These are phyloP conservation scores for Lepetodrilus schrolli DNA, from an alignment of 2,888 invertebrate genomes.

Conservation along the genomic window DNA sequence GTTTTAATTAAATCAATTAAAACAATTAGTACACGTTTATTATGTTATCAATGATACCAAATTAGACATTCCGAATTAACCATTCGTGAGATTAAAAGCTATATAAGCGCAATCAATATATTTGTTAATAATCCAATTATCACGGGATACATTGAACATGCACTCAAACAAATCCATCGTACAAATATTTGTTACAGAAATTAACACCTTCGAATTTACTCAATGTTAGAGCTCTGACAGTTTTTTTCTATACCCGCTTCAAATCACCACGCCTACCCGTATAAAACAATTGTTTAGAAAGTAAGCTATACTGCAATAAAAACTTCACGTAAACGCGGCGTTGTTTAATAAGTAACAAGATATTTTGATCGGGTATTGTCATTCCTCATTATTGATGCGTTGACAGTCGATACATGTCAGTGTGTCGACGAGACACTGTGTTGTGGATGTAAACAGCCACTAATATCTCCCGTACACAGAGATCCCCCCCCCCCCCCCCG, in stretches of 20 bases:
- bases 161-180: neutral
- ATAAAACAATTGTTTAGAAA: neutral
- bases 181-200: neutral
- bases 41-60: too few species aligned
- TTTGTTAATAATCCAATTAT: too few species aligned
- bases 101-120: too few species aligned
- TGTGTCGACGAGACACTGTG: neutral
- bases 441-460: constrained; percentile 7
- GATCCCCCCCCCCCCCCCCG: too few species aligned
- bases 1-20: too few species aligned
- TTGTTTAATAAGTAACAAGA: constrained; percentile 10
- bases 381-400: neutral
- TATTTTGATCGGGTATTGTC: neutral
- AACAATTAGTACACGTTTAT: too few species aligned
- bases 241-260: too few species aligned
- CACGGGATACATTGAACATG: too few species aligned
- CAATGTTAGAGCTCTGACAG: too few species aligned
- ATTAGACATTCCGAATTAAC: too few species aligned
- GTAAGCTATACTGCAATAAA: neutral
- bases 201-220: neutral
- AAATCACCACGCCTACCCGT: neutral
- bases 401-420: neutral
- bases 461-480: neutral
- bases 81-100: too few species aligned
- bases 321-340: neutral